Base-by-base conservation (phyloP, 2,888 invertebrate species). In the Parnassius glacialis region DNA sequence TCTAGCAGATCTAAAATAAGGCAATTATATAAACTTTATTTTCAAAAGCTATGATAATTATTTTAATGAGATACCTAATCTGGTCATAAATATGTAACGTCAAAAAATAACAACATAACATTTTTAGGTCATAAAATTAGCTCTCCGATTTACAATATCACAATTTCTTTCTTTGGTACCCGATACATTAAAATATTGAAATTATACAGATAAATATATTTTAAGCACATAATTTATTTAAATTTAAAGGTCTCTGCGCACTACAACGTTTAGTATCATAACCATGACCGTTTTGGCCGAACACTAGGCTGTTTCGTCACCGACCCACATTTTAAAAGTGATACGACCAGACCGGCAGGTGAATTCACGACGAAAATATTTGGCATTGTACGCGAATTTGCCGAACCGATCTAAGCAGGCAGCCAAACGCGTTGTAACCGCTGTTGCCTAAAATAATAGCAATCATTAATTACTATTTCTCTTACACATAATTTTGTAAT, bases 91-190 rank as follows among this genome's bases (percentile, higher is more conserved):
- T 50, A 13, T 34, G 34, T 34, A 34, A 53, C 20, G 42, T 50
- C 16, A 54, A 60, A 48, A 48, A 60, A 60, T 51, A 51, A 57
- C 3, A 51, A 55, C 25, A 56, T 16, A 48, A 44, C 11, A 52
- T 45, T 50, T 41, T 10, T 11, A 56, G 16, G 12, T 50, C 41
- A 44, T 42, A 48, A 52, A 54, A 53, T 51, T 57, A 20, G 12
- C 41, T 44, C 53, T 42, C 43, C 42, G 68, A 77, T 76, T 74
- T 76, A 75, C 74, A 79, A 76, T 85, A 85, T 85, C 85, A 85
- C 85, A 84, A 78, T 78, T 78, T 74, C 74, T 78, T 82, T 69
- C 78, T 81, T 84, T 85, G 83, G 82, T 84, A 78, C 74, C 71
- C 72, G 74, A 80, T 75, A 75, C 69, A 74, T 74, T 67, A 77